Percentiles rank a stretch among this genome's conserved stretches.
Conservation (phyloP, 2,888 invertebrate genomes). For the Nezara viridula region DNA sequence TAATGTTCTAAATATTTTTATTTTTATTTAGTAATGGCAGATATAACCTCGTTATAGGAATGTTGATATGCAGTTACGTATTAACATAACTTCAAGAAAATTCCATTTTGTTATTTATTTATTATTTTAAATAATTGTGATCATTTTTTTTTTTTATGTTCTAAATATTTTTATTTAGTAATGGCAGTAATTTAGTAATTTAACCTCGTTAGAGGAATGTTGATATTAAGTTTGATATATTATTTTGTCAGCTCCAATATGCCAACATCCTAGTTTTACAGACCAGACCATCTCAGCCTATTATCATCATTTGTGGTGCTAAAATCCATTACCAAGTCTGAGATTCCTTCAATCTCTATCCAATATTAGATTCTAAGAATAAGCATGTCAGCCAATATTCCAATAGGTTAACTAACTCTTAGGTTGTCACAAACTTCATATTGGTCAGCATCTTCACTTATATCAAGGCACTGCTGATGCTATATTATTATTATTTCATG, state of each 20-base stretch:
- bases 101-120: background rate
- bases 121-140: background rate
- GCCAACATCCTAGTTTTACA: background rate
- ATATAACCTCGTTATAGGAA: background rate
- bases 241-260: background rate
- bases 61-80: background rate
- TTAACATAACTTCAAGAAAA: conserved; percentile 7
- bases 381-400: too few species aligned
- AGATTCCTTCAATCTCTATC: too few species aligned
- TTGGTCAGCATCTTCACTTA: too few species aligned
- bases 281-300: too few species aligned
- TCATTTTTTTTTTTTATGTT: background rate
- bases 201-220: background rate
- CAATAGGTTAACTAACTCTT: too few species aligned
- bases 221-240: background rate
- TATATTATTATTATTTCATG: too few species aligned
- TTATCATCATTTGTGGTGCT: too few species aligned
- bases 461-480: too few species aligned
- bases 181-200: background rate
- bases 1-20: background rate
- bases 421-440: too few species aligned
- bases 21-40: background rate
- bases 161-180: background rate
- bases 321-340: too few species aligned
- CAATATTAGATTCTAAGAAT: too few species aligned